Percentiles rank a stretch among this genome's conserved stretches.
phyloP scores from a whole-genome alignment of 1,140 invertebrate genomes.

The Asobara japonica region DNA sequence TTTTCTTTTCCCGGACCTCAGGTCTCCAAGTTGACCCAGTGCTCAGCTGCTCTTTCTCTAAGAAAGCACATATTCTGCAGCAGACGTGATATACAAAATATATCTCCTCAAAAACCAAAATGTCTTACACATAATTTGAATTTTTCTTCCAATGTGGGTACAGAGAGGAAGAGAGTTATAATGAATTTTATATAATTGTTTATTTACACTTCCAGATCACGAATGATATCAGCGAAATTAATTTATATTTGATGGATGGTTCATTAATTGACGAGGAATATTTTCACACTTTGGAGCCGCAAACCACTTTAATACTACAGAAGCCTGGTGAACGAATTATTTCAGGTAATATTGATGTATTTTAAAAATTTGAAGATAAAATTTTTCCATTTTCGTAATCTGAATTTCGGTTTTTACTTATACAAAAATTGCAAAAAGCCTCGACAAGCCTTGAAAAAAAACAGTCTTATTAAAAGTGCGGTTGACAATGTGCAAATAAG shows the following conservation, averaged over 20 bases:
- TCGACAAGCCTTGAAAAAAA: not conserved
- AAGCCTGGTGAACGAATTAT: conserved; percentile 71
- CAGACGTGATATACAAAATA: too few relatives aligned
- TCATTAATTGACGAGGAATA: conserved; percentile 81
- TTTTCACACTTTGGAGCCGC: conserved; percentile 75
- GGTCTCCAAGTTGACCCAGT: too few relatives aligned
- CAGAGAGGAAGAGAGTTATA: too few relatives aligned
- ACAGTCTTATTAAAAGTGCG: not conserved
- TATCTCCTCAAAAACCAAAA: too few relatives aligned
- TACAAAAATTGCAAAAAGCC: too few relatives aligned
- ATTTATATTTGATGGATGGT: conserved; percentile 71
- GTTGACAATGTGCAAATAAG: not conserved
- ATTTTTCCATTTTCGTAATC: not conserved
- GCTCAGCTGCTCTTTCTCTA: too few relatives aligned
- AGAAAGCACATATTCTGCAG: too few relatives aligned
- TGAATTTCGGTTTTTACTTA: not conserved
- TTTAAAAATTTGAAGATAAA: not conserved
- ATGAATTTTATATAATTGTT: too few relatives aligned
- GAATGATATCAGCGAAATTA: conserved; percentile 56
- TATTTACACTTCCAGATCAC: conserved; percentile 46
- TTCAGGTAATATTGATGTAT: conserved; percentile 65
- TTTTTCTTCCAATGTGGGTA: too few relatives aligned
- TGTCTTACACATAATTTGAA: too few relatives aligned
- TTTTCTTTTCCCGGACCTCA: too few relatives aligned
- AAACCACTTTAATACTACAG: conserved; percentile 77